Conservation (phyloP, 1,140 invertebrate species). For the Drosophila micromelanica region DNA sequence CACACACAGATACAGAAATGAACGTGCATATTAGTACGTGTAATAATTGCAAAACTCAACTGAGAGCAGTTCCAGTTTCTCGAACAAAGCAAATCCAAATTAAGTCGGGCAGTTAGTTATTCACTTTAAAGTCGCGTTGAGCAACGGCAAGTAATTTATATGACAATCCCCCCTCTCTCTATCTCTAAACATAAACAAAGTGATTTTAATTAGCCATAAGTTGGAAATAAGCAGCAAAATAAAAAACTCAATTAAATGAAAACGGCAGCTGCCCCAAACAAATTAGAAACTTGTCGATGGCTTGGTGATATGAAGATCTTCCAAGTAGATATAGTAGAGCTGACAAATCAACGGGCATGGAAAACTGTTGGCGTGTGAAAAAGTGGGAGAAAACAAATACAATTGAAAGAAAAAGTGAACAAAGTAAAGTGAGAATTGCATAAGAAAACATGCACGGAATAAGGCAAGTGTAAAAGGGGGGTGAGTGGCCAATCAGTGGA, state of each 20-base stretch:
- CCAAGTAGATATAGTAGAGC: slow-evolving; percentile 19
- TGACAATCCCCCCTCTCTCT: neutral
- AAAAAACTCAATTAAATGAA: slow-evolving; percentile 54
- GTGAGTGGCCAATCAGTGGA: neutral
- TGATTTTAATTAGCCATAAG: slow-evolving; percentile 49
- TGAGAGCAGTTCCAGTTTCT: slow-evolving; percentile 46
- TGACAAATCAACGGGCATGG: slow-evolving; percentile 12
- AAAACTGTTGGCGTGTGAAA: slow-evolving; percentile 66
- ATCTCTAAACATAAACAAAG: slow-evolving; percentile 29
- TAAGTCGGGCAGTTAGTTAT: slow-evolving; percentile 15
- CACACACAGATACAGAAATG: slow-evolving; percentile 1
- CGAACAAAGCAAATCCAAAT: slow-evolving; percentile 28
- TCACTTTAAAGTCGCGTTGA: slow-evolving; percentile 27
- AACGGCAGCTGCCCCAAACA: slow-evolving; percentile 35
- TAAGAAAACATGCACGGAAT: slow-evolving; percentile 48
- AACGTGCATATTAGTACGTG: slow-evolving; percentile 11
- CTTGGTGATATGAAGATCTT: slow-evolving; percentile 41
- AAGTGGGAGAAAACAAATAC: slow-evolving; percentile 24
- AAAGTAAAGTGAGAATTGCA: slow-evolving; percentile 57
- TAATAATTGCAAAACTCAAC: slow-evolving; percentile 49
- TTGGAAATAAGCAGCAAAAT: slow-evolving; percentile 19
- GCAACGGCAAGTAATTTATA: slow-evolving; percentile 30
- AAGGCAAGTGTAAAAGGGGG: neutral
- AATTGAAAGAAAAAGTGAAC: slow-evolving; percentile 38
- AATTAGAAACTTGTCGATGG: slow-evolving; percentile 66